Evolutionary conservation across 1,140 invertebrate species (phyloP).

Genomic region (Penaeus chinensis): DNA sequence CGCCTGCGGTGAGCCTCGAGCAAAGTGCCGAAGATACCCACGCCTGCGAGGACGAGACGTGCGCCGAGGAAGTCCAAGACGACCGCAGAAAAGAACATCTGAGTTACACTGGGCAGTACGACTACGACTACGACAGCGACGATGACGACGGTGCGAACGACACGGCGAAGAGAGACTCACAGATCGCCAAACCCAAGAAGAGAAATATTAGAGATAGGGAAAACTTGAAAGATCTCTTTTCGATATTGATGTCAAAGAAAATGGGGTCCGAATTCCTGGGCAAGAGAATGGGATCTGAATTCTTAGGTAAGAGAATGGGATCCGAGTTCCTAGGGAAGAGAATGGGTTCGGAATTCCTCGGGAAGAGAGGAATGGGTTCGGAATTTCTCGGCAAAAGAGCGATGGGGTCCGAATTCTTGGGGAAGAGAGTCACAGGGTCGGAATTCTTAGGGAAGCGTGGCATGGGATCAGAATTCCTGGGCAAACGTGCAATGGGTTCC

Average conservation of each 20-base stretch:
- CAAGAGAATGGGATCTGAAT: conserved; percentile 27
- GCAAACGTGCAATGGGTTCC: conserved; percentile 44
- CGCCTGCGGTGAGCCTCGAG: not conserved
- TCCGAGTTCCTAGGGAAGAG: conserved; percentile 54
- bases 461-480: conserved; percentile 52
- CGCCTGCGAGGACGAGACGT: not conserved
- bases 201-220: not conserved
- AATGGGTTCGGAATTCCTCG: conserved; percentile 52
- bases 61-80: not conserved
- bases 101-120: conserved; percentile 43
- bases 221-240: conserved; percentile 31
- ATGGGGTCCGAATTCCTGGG: conserved; percentile 54
- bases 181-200: conserved; percentile 12
- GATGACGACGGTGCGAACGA: not conserved
- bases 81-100: conserved; percentile 36
- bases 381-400: conserved; percentile 51
- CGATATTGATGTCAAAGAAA: conserved; percentile 38
- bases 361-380: conserved; percentile 49
- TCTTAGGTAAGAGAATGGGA: conserved; percentile 41
- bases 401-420: conserved; percentile 53
- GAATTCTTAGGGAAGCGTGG: conserved; percentile 45
- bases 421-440: conserved; percentile 47
- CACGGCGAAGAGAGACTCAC: not conserved
- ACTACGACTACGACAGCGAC: not conserved
- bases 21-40: not conserved